A percentile compares a stretch with the other conserved stretches of the same genome.
Conservation (phyloP, 2,113 vertebrate genomes). For the Acrocephalus arundinaceus region DNA sequence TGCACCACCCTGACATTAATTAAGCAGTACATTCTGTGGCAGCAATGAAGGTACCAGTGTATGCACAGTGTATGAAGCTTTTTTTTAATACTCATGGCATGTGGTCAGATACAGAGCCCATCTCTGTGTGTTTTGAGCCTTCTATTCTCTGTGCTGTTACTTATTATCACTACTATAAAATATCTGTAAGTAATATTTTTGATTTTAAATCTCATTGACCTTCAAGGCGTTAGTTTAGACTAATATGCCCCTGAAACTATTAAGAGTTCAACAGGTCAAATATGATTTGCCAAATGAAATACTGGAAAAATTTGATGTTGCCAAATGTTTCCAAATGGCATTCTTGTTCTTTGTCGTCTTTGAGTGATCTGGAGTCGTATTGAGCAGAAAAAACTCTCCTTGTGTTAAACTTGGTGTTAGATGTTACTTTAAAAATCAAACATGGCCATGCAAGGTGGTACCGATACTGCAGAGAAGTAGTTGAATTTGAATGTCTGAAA, state of each 20-base stretch:
- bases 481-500: background rate
- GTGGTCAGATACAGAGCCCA: background rate
- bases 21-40: background rate
- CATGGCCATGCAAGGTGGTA: background rate
- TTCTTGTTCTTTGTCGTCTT: background rate
- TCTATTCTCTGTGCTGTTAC: background rate
- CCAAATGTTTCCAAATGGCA: background rate
- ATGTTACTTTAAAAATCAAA: background rate
- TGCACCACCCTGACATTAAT: background rate
- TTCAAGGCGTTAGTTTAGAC: background rate
- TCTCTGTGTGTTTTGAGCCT: background rate
- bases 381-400: background rate
- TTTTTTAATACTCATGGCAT: background rate
- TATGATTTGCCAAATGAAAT: background rate
- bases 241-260: rapidly evolving
- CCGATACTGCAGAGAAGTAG: background rate
- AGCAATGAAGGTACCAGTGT: background rate
- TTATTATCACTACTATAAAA: background rate
- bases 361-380: background rate
- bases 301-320: background rate
- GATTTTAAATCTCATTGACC: background rate
- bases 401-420: background rate
- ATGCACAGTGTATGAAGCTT: rapidly evolving
- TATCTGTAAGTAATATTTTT: background rate
- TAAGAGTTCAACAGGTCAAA: background rate